phyloP scores from a whole-genome alignment of 2,888 invertebrate species.

The Halocaridina rubra region DNA sequence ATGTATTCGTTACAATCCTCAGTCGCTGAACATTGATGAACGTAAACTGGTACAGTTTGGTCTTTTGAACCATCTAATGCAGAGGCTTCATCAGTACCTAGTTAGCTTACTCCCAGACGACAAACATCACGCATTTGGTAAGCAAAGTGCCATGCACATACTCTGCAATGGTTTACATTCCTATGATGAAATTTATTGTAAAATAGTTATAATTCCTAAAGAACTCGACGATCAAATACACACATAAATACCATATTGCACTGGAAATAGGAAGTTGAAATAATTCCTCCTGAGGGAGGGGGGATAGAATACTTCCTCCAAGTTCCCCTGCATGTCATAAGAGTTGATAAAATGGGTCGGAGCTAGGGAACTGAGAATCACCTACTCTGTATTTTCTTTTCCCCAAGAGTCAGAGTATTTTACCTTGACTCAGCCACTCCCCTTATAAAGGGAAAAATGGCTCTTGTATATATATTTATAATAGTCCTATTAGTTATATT shows the following conservation, averaged over 20 bases:
- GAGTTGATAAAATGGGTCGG: too few relatives aligned
- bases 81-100: slow-evolving; percentile 75
- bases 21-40: slow-evolving; percentile 75
- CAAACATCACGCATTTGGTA: slow-evolving; percentile 1
- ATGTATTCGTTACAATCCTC: slow-evolving; percentile 74
- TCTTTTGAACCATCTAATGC: slow-evolving; percentile 84
- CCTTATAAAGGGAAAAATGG: too few relatives aligned
- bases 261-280: slow-evolving; percentile 75
- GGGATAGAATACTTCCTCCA: too few relatives aligned
- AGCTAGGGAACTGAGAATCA: too few relatives aligned
- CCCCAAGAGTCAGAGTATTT: too few relatives aligned
- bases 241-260: slow-evolving; percentile 85
- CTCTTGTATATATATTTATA: too few relatives aligned
- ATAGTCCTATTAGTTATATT: too few relatives aligned
- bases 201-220: slow-evolving; percentile 79
- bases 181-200: slow-evolving; percentile 91
- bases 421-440: too few relatives aligned
- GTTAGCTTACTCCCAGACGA: slow-evolving; percentile 18
- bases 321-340: too few relatives aligned
- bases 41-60: slow-evolving; percentile 88
- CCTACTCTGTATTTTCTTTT: too few relatives aligned
- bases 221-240: slow-evolving; percentile 86
- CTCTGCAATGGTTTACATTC: slow-evolving; percentile 84
- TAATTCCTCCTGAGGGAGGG: too few relatives aligned
- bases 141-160: slow-evolving; percentile 65